Base-by-base conservation (phyloP, 2,113 vertebrate genomes). In the Pangasianodon gigas region DNA sequence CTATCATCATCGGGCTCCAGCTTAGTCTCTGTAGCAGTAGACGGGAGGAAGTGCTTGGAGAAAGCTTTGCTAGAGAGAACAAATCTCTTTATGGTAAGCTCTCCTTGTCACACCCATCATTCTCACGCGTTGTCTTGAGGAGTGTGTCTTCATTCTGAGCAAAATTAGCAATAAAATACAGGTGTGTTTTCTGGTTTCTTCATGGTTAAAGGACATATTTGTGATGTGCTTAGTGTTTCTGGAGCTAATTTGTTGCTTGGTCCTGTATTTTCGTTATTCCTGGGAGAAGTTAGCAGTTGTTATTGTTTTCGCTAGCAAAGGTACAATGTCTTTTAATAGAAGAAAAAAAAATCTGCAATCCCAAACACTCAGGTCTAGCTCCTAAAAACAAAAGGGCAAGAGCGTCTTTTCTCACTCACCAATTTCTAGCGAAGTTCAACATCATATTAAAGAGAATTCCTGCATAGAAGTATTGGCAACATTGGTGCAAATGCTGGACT, bases 1-100 rank as follows among this genome's bases (percentile, higher is more conserved):
- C 71, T 89, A 90, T 85, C 90, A 85, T 81, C 85, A 89, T 86
- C 88, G 58, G 71, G 54, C 51, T 85, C 84, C 58, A 74, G 54
- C 89, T 67, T 51, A 48, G 75, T 51, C 32, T 79, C 37, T 21
- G 58, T 46, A 7, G 82, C 52, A 19, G 24, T 4, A 16, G 11
- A 77, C 8, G 80, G 54, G 24, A 13, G 37, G 21, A 77, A 84
- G 26, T 65, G 81, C 54, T 75, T 48, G 44, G 6, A 32, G 9
- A 85, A 46, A 44, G n/a, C 32, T 62, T 52, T 32, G 13, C 10
- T 54, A n/a, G 19, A 58, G 3, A 58, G 19, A 58, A 41, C 81
- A 83, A 11, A 82, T 37, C 13, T 56, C 51, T 83, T 58, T 60
- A 37, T 0, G 8, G 2, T 18, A 29, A 56, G 16, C 51, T 32